Percentiles rank a stretch among this genome's conserved stretches.
These are phyloP conservation scores for Ethmia dodecea DNA, from an alignment of 2,888 invertebrate genomes.

Conservation along the genomic window DNA sequence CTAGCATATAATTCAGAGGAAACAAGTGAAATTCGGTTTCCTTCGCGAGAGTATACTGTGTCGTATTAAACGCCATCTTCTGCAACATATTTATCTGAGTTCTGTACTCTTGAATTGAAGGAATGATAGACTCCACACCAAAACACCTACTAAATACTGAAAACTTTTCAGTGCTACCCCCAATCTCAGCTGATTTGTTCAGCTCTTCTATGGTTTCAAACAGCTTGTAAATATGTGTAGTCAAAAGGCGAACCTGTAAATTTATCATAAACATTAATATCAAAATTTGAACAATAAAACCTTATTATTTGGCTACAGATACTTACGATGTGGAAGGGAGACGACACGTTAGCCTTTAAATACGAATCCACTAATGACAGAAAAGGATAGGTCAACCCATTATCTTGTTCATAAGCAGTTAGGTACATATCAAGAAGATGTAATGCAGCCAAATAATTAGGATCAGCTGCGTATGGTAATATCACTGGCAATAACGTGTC, in stretches of 20 bases:
- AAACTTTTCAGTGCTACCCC: constrained; percentile 59
- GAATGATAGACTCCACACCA: constrained; percentile 82
- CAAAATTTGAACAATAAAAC: neutral
- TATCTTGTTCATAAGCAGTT: constrained; percentile 65
- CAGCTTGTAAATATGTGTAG: constrained; percentile 84
- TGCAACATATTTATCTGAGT: constrained; percentile 86
- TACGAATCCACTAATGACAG: constrained; percentile 67
- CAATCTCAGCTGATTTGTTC: constrained; percentile 46
- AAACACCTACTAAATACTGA: constrained; percentile 82
- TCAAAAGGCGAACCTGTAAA: constrained; percentile 80
- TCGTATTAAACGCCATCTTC: constrained; percentile 82
- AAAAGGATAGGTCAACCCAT: constrained; percentile 54
- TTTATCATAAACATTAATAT: neutral
- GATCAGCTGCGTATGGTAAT: constrained; percentile 59
- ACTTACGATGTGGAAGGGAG: constrained; percentile 82
- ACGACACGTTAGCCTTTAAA: constrained; percentile 80
- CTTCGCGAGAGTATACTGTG: constrained; percentile 75
- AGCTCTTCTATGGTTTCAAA: constrained; percentile 78
- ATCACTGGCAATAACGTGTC: constrained; percentile 57
- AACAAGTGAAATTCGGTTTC: constrained; percentile 79
- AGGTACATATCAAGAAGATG: constrained; percentile 75
- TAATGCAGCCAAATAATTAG: constrained; percentile 65
- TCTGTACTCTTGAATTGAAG: constrained; percentile 88
- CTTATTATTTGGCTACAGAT: constrained; percentile 6
- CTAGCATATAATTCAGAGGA: constrained; percentile 87